phyloP scores from a whole-genome alignment of 1,140 invertebrate species.

The Tachypleus tridentatus region DNA sequence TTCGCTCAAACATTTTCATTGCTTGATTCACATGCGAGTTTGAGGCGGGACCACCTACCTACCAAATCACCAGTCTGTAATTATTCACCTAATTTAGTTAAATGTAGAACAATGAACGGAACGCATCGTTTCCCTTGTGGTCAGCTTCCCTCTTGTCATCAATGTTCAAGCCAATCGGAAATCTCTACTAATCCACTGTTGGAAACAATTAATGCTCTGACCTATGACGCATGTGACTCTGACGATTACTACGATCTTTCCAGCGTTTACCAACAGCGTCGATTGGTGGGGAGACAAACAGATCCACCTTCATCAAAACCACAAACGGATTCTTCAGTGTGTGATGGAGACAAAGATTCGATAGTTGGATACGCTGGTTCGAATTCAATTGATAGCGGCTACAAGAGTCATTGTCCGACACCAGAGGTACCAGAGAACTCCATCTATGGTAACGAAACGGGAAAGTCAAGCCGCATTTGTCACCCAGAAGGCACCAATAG shows the following conservation, averaged over 20 bases:
- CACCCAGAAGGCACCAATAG: constrained; percentile 1
- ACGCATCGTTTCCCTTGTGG: not conserved
- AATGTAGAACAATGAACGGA: not conserved
- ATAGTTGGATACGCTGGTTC: constrained; percentile 32
- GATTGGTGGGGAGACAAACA: not conserved
- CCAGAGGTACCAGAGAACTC: constrained; percentile 31
- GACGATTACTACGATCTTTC: constrained; percentile 26
- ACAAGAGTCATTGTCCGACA: constrained; percentile 36
- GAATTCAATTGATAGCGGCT: constrained; percentile 36
- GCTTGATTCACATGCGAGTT: too few relatives aligned
- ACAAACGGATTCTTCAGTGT: constrained; percentile 1
- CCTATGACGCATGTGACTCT: constrained; percentile 26
- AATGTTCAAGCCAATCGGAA: not conserved
- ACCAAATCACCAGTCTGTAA: too few relatives aligned
- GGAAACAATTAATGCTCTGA: constrained; percentile 31
- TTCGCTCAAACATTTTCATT: too few relatives aligned
- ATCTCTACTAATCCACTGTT: constrained; percentile 28
- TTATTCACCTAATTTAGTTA: not conserved
- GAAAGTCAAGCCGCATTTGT: not conserved
- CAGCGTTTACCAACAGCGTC: constrained; percentile 19
- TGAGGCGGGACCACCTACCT: too few relatives aligned
- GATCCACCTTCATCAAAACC: not conserved
- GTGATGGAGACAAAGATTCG: constrained; percentile 29
- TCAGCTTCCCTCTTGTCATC: constrained; percentile 12
- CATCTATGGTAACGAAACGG: constrained; percentile 19